Evolutionary conservation across 1,140 invertebrate species (phyloP), one percentile per base, ranked within the genome.

Genomic region (Brachionus asplanchnoidis): DNA sequence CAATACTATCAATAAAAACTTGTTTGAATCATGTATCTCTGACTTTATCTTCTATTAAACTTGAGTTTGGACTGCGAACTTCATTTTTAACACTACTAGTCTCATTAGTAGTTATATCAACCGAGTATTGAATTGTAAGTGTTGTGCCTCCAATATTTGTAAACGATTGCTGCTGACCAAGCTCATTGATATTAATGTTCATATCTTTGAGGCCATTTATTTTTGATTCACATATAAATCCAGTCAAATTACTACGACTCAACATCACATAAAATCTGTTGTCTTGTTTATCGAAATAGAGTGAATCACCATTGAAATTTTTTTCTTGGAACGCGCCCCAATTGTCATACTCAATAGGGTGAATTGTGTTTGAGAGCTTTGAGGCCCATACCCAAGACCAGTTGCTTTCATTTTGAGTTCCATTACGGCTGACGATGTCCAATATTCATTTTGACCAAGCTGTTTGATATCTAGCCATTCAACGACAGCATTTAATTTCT

Each of bases 61-160:
- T 73, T 73, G 68, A n/a, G 23, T 73, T 73, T 17, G 68, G 68
- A 40, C 32, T 40, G 2, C 32, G 32, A 8, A 73, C 36, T 73
- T 73, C 32, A 73, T 73, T 73, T 73, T 42, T 73, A 73, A 73
- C 68, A 73, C 68, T 73, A 2, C 14, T 73, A 9, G 68, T 73
- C 40, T 73, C 68, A 73, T 73, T 73, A 8, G 68, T 73, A 17
- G 68, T 42, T 17, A 73, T 17, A 20, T 73, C 42, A 23, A 42
- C 36, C 5, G 12, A 40, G 11, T 42, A 73, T 9, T 42, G 14
- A 9, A 73, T 42, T 42, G 17, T 40, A 6, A 73, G 17, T 3
- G 40, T 40, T 20, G 36, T 40, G 1, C 42, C 7, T 17, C 32
- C 28, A 36, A 20, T 42, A 23, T 23, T 73, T 40, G 68, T 73